These are phyloP conservation scores for Meteorus cinctellus DNA, from an alignment of 2,888 invertebrate genomes.

Conservation along the genomic window DNA sequence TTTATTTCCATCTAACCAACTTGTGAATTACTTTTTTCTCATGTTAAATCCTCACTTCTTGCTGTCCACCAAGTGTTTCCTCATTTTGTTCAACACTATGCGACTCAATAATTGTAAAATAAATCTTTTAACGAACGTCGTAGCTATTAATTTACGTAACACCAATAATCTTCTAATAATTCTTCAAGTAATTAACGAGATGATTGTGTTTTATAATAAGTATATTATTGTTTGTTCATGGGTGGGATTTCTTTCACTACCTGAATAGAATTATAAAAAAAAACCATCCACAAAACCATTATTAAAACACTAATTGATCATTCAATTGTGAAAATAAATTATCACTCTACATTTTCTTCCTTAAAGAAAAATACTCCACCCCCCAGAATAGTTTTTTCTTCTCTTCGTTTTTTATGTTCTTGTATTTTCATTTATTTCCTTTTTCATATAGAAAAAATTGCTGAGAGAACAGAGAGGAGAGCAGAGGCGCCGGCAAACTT, in stretches of 20 bases:
- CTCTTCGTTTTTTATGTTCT: background rate
- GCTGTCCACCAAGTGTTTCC: background rate
- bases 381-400: background rate
- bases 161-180: background rate
- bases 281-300: background rate
- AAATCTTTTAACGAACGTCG: background rate
- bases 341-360: background rate
- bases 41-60: conserved; percentile 15
- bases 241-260: background rate
- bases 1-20: background rate
- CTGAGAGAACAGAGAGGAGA: background rate
- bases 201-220: background rate
- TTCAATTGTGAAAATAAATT: background rate
- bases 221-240: background rate
- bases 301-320: background rate
- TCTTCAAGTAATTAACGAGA: background rate
- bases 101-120: background rate
- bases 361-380: background rate
- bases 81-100: background rate
- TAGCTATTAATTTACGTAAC: background rate
- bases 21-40: background rate
- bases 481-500: conserved; percentile 31
- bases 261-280: background rate
- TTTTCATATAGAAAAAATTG: background rate
- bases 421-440: background rate